Percentiles rank a stretch among this genome's conserved stretches.
These are phyloP conservation scores for Crocidura indochinensis DNA, from an alignment of 2,797 vertebrate genomes.

Conservation along the genomic window DNA sequence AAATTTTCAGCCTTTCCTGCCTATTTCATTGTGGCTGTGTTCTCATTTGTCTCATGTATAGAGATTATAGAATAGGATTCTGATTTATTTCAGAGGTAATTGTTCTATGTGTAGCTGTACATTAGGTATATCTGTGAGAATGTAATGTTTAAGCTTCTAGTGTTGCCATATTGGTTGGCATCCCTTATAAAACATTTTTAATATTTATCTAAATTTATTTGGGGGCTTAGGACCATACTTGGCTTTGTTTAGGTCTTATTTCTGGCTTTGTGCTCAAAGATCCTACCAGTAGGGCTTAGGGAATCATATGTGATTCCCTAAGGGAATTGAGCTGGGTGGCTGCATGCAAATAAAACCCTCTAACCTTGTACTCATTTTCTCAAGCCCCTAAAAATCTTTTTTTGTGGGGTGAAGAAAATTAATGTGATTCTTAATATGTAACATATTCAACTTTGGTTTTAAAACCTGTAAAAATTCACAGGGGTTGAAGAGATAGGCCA, in stretches of 20 bases:
- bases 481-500: background rate
- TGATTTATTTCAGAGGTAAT: background rate
- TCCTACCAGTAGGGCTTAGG: no score
- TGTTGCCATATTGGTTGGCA: background rate
- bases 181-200: no score
- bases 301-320: no score
- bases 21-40: background rate
- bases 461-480: background rate
- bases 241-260: no score
- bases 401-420: background rate
- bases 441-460: background rate
- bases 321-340: no score
- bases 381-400: background rate
- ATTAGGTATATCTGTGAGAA: background rate
- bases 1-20: background rate
- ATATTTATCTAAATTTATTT: no score
- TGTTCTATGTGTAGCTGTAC: background rate
- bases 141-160: background rate
- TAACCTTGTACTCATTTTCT: no score
- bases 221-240: no score
- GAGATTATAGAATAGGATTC: background rate
- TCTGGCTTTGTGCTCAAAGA: no score
- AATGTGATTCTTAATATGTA: background rate
- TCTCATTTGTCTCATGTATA: background rate
- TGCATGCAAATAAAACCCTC: no score